Base-by-base conservation (phyloP, 2,797 vertebrate species). In the Lepilemur septentrionalis region DNA sequence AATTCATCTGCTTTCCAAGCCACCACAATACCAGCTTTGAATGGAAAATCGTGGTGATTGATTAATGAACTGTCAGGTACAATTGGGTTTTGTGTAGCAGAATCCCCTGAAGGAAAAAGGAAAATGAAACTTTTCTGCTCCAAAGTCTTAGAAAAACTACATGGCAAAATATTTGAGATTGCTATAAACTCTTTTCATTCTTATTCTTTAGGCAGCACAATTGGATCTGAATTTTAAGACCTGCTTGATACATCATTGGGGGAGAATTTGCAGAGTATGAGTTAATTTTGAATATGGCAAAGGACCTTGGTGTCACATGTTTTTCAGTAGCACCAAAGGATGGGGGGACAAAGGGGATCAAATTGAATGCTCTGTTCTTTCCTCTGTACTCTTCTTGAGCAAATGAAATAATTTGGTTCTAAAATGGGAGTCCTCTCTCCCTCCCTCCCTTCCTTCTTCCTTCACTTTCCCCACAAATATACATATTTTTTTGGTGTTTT, bases 21-120 rank as follows among this genome's bases (percentile, higher is more conserved):
- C 35, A 67, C 72, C 73, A 89, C 80, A 92, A 46, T 91, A 13
- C 86, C 52, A 88, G 94, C 67, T 97, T 97, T 95, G 96, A 93
- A 50, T 61, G 57, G 55, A 65, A 41, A 65, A 87, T 86, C 81
- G 76, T 93, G 92, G 75, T 96, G 89, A 94, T 81, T 96, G 96
- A 97, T 92, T 61, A 93, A 96, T 95, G 97, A 94, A 38, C 89
- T 91, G 59, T 90, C 85, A 96, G 85, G 55, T 95, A 87, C 75
- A 92, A 20, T 79, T 95, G 96, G 76, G 81, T 88, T 95, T 89
- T 91, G 88, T 96, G 7, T 81, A 78, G 79, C 75, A 93, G 82
- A 91, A 81, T 65, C 63, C 69, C 22, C 76, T 95, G 41, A 65
- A 95, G 91, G 38, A 93, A 91, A 91, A 91, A 76, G 43, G 82